A percentile compares a stretch with the other conserved stretches of the same genome.
Evolutionary conservation across 2,888 invertebrate species (phyloP).

Genomic region (Drosophila mulleri): DNA sequence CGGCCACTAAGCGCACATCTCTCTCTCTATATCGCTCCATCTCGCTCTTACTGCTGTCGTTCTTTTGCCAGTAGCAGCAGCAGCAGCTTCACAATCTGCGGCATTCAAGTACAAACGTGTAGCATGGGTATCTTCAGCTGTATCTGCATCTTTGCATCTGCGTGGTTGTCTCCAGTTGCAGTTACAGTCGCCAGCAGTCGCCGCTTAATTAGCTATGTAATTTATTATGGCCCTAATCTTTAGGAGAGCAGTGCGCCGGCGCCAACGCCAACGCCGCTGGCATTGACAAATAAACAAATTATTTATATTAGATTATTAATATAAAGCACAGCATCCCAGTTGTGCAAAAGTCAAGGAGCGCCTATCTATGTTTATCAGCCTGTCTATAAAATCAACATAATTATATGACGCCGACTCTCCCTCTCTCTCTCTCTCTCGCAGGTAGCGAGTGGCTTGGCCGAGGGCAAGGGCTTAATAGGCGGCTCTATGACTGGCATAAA

Average conservation of each 20-base stretch:
- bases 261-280: conserved; percentile 64
- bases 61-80: conserved; percentile 19
- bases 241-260: conserved; percentile 31
- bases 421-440: background rate
- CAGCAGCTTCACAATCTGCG: conserved; percentile 53
- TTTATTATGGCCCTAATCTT: conserved; percentile 76
- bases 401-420: conserved; percentile 27
- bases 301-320: conserved; percentile 71
- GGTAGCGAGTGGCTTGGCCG: conserved; percentile 6
- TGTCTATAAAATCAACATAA: conserved; percentile 68
- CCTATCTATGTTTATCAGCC: conserved; percentile 36
- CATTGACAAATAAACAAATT: conserved; percentile 77
- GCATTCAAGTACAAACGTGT: conserved; percentile 47
- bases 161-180: conserved; percentile 62
- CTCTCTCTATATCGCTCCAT: background rate
- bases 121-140: conserved; percentile 38
- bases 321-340: conserved; percentile 23
- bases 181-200: conserved; percentile 39
- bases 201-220: conserved; percentile 76
- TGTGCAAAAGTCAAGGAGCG: conserved; percentile 42
- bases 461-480: conserved; percentile 32
- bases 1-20: background rate
- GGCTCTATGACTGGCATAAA: conserved; percentile 47
- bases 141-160: conserved; percentile 73
- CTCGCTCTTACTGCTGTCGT: conserved; percentile 10